Conservation (phyloP, 2,113 vertebrate genomes). For the Empidonax traillii region DNA sequence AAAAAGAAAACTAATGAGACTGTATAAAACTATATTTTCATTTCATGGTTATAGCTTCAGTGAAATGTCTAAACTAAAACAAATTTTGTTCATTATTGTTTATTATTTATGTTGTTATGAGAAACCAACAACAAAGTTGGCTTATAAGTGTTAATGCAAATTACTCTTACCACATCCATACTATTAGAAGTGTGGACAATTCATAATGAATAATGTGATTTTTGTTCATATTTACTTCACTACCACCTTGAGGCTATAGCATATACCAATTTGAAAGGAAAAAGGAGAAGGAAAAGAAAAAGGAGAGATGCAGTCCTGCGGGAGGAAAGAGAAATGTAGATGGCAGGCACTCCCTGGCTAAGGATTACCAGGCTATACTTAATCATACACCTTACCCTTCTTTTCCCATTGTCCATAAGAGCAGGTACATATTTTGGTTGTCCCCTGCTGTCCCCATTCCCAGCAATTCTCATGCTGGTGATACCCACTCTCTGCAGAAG, state of each 20-base stretch:
- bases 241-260: background rate
- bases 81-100: conserved; percentile 48
- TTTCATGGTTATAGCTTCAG: conserved; percentile 44
- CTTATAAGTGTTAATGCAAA: conserved; percentile 18
- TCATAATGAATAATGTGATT: background rate
- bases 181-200: background rate
- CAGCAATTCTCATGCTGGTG: background rate
- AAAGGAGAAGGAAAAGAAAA: background rate
- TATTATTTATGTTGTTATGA: conserved; percentile 52
- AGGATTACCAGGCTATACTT: background rate
- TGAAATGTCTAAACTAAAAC: conserved; percentile 30
- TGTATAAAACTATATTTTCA: conserved; percentile 24
- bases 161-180: background rate
- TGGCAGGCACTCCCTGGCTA: background rate
- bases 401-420: background rate
- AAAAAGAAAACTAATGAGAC: background rate
- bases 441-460: background rate
- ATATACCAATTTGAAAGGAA: background rate
- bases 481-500: background rate
- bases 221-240: background rate
- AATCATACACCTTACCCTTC: accelerated
- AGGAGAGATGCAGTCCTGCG: background rate
- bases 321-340: background rate
- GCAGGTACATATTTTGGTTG: background rate
- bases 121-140: conserved; percentile 8